phyloP scores from a whole-genome alignment of 2,797 vertebrate species.

The Lithobates sylvaticus region DNA sequence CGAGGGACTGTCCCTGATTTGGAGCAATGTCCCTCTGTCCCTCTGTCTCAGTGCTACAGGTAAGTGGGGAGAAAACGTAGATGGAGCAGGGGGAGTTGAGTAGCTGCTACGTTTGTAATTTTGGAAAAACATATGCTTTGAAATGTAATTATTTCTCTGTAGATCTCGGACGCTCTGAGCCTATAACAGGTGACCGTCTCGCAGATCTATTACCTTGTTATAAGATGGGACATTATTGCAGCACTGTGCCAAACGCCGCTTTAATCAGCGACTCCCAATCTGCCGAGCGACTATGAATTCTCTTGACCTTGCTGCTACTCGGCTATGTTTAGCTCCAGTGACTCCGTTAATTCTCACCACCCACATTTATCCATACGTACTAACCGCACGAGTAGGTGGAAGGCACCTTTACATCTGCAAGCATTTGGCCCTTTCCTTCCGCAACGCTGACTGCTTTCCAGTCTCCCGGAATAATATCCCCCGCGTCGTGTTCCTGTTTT shows the following conservation, averaged over 20 bases:
- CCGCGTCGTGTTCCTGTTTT: not conserved
- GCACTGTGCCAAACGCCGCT: not conserved
- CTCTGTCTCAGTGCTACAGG: too few species aligned
- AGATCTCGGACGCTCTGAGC: not conserved
- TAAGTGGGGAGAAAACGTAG: too few species aligned
- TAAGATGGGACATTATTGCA: conserved; percentile 2
- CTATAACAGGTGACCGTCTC: not conserved
- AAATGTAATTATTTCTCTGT: not conserved
- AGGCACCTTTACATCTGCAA: conserved; percentile 48
- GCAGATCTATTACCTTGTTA: conserved; percentile 13
- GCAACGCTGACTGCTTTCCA: conserved; percentile 10
- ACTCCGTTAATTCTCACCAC: conserved; percentile 54
- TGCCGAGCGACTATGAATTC: conserved; percentile 17
- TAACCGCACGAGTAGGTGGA: conserved; percentile 36
- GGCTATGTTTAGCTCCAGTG: conserved; percentile 53
- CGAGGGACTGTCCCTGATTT: too few species aligned
- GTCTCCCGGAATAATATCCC: conserved; percentile 10
- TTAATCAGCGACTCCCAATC: conserved; percentile 33
- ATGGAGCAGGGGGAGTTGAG: too few species aligned
- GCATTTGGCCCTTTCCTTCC: conserved; percentile 20
- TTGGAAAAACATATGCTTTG: not conserved
- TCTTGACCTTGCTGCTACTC: conserved; percentile 22
- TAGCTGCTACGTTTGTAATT: too few species aligned
- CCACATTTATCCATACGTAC: conserved; percentile 48
- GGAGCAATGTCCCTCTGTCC: too few species aligned